Evolutionary conservation across 2,113 vertebrate species (phyloP).

Genomic region (Athene cunicularia): DNA sequence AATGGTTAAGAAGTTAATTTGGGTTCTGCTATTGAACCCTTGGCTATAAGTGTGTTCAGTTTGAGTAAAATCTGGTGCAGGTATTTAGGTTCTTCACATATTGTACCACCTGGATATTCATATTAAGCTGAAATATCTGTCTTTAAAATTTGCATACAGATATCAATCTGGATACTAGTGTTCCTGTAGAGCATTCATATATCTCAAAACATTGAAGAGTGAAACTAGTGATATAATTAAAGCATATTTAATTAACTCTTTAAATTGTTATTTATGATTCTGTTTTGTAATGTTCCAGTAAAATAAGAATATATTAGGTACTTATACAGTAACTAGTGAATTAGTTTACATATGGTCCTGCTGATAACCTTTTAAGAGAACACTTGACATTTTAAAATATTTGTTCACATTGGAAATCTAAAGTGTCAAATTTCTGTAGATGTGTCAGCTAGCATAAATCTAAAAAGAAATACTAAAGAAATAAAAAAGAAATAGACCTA

Average conservation of each 20-base stretch:
- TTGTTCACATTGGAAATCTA: not conserved
- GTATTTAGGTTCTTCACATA: not conserved
- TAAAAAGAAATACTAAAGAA: not conserved
- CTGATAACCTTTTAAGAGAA: not conserved
- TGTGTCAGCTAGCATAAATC: not conserved
- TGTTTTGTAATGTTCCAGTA: not conserved
- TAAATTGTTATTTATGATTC: not conserved
- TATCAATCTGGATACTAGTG: not conserved
- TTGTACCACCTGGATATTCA: not conserved
- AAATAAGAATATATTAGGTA: not conserved
- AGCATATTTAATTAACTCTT: not conserved
- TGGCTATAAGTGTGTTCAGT: not conserved
- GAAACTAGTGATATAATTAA: not conserved
- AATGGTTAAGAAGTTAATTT: not conserved
- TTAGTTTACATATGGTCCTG: not conserved
- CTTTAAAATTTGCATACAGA: not conserved
- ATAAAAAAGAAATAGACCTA: not conserved
- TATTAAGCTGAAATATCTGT: not conserved
- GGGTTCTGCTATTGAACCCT: not conserved
- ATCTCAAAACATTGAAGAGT: not conserved
- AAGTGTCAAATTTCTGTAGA: not conserved
- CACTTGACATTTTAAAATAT: not conserved
- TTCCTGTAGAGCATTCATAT: not conserved
- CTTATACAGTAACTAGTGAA: not conserved
- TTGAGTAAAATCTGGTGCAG: not conserved